Base-by-base conservation (phyloP, 2,797 vertebrate species). In the Botia almorhae region DNA sequence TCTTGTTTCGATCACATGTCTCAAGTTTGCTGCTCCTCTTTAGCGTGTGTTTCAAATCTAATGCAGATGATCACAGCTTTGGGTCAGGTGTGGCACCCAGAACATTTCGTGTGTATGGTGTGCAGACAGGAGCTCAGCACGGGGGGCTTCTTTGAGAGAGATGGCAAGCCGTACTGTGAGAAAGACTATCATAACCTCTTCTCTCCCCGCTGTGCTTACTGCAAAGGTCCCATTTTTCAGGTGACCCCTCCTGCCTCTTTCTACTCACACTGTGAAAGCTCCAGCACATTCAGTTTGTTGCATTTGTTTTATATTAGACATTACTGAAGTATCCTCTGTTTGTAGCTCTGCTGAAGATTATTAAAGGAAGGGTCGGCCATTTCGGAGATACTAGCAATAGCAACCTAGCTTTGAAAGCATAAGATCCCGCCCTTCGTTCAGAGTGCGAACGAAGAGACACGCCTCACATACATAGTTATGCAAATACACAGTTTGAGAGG, bases 21-120 rank as follows among this genome's bases (percentile, higher is more conserved):
- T 16, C 8, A 21, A 13, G 50, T 79, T 72, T 43, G 12, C 50
- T 21, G 19, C 58, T 29, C 55, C 12, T 70, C 7, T 50, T 29
- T 6, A 29, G 23, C 21, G 14, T 8, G n/a, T 56, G 0, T 23
- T 16, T 26, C 21, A 36, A 5, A 11, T 36, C 5, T 33, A 4
- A 19, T 78, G 43, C 58, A 98, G 97, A 92, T 96, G 80, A 91
- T 98, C 86, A 96, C 95, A 0, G 97, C 95, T 0, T 88, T 98
- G 74, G 96, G 96, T 53, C 87, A 92, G 69, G 90, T 91, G 3
- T 98, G 97, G 96, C 97, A 97, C 76, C 95, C 95, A 0, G 96
- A 98, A 72, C 97, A 98, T 89, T 98, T 98, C 86, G 85, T 95
- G 76, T 98, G 97, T 2, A 1, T 19, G 17, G 74, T 48, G 77